These are phyloP conservation scores for Paratilapia polleni DNA, from an alignment of 2,113 vertebrate genomes.

Conservation along the genomic window DNA sequence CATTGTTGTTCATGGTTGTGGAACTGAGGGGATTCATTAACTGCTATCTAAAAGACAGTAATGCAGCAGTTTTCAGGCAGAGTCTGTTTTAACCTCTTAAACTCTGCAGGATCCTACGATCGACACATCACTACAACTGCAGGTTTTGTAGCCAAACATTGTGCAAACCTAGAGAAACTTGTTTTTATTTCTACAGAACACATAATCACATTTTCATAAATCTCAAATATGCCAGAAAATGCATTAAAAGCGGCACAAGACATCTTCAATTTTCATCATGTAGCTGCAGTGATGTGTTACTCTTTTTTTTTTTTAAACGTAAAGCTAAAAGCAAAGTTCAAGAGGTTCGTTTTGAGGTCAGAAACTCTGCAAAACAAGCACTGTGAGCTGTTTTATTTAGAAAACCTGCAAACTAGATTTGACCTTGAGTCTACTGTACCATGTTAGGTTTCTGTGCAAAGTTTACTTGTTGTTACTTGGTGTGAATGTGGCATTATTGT, in stretches of 20 bases:
- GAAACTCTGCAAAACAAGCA: constrained; percentile 26
- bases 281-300: neutral
- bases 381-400: neutral
- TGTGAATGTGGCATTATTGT: constrained; percentile 60
- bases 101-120: neutral
- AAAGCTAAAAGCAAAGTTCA: constrained; percentile 28
- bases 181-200: neutral
- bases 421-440: constrained; percentile 25
- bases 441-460: constrained; percentile 16
- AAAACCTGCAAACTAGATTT: constrained; percentile 44
- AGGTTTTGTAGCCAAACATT: neutral
- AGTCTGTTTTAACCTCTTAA: constrained; percentile 6
- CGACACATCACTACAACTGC: neutral
- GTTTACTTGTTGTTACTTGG: constrained; percentile 29
- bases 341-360: constrained; percentile 22
- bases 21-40: neutral
- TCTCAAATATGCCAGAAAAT: constrained; percentile 4
- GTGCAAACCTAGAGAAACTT: neutral
- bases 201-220: neutral
- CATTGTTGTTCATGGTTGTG: neutral
- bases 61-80: constrained; percentile 11
- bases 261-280: neutral
- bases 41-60: neutral
- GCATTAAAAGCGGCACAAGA: neutral
- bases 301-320: neutral